These are phyloP conservation scores for Atractosteus spatula DNA, from an alignment of 2,113 vertebrate genomes.

Conservation along the genomic window DNA sequence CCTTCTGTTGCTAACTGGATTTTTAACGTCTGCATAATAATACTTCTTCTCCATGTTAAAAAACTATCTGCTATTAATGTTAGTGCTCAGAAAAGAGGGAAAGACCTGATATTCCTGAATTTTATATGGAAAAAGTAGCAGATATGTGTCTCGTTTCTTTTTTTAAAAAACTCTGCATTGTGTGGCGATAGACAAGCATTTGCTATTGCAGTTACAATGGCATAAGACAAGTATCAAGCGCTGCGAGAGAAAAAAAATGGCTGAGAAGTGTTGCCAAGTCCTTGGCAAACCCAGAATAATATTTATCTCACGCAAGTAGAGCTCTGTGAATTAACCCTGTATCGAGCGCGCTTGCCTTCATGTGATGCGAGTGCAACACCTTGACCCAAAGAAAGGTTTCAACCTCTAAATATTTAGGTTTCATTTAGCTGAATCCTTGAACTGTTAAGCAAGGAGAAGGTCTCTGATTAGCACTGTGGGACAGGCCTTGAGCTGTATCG, in stretches of 20 bases:
- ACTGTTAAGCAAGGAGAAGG: constrained; percentile 65
- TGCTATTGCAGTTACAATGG: too few species aligned
- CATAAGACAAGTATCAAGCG: too few species aligned
- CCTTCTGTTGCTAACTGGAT: too few species aligned
- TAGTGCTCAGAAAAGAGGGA: too few species aligned
- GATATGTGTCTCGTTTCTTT: not conserved
- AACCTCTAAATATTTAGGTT: constrained; percentile 79
- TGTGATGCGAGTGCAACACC: constrained; percentile 65
- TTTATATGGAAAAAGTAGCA: too few species aligned
- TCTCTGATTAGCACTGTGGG: constrained; percentile 72
- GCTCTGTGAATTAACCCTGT: not conserved
- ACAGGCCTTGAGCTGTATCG: constrained; percentile 61
- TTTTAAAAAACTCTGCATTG: not conserved
- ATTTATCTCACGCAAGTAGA: not conserved
- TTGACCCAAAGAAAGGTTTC: constrained; percentile 75
- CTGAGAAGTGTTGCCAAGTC: not conserved
- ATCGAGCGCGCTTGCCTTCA: constrained; percentile 25
- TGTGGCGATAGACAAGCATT: not conserved
- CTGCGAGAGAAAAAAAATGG: too few species aligned
- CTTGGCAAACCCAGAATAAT: not conserved
- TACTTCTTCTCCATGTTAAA: too few species aligned
- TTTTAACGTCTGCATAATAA: too few species aligned
- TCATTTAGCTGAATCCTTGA: constrained; percentile 72
- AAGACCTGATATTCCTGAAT: too few species aligned
- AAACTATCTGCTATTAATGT: too few species aligned